These are phyloP conservation scores for Dasypus novemcinctus DNA, from an alignment of 2,113 vertebrate species.

Conservation along the genomic window DNA sequence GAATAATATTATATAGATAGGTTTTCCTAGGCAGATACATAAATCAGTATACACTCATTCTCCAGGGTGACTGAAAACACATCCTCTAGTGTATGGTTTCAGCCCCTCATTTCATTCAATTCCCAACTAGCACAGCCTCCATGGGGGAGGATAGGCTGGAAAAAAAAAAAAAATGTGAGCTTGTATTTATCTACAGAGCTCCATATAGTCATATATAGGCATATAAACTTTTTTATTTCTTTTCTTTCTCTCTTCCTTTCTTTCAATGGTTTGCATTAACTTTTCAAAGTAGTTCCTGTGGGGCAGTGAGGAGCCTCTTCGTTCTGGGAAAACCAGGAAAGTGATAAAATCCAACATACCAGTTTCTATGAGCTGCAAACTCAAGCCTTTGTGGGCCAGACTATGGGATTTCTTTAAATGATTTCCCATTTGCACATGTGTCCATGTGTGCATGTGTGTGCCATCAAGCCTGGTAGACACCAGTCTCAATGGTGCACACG, in stretches of 20 bases:
- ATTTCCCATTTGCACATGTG: background rate
- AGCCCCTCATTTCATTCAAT: background rate
- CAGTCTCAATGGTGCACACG: fast-evolving
- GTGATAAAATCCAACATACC: background rate
- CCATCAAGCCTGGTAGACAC: background rate
- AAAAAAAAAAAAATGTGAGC: background rate
- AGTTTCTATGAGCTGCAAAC: background rate
- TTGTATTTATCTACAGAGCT: slow-evolving; percentile 51
- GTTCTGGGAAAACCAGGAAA: slow-evolving; percentile 57
- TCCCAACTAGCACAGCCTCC: background rate
- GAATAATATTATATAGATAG: background rate
- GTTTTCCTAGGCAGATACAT: background rate
- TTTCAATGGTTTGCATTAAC: slow-evolving; percentile 58
- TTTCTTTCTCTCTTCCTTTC: slow-evolving; percentile 36
- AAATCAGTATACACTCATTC: background rate
- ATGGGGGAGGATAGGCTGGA: slow-evolving; percentile 44
- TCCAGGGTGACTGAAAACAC: background rate
- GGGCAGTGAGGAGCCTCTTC: slow-evolving; percentile 45
- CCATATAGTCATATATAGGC: slow-evolving; percentile 58
- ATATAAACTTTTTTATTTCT: slow-evolving; percentile 41
- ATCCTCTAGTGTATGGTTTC: background rate
- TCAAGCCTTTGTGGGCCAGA: background rate
- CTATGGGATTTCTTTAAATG: background rate
- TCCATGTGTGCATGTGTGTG: background rate
- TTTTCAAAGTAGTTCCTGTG: slow-evolving; percentile 61